phyloP scores from a whole-genome alignment of 2,113 vertebrate species.

The Dipodomys ordii region DNA sequence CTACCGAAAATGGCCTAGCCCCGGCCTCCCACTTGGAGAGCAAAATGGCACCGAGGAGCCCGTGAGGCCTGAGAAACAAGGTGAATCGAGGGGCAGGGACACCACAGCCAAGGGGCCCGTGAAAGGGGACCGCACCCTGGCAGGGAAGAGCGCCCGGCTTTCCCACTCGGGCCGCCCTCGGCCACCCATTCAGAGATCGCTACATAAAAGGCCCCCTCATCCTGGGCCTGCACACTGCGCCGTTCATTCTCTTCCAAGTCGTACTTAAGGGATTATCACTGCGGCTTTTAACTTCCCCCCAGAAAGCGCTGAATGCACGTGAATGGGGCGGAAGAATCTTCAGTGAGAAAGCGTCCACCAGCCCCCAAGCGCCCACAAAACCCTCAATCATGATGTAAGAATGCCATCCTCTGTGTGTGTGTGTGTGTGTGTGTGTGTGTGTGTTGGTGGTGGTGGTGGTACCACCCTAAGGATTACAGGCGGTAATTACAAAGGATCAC shows the following conservation, averaged over 20 bases:
- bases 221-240: constrained; percentile 78
- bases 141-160: constrained; percentile 15
- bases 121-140: constrained; percentile 3
- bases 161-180: neutral
- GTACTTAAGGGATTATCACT: constrained; percentile 80
- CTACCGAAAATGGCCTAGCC: constrained; percentile 56
- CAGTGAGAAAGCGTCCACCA: constrained; percentile 75
- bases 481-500: neutral
- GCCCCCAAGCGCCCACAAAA: constrained; percentile 75
- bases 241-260: constrained; percentile 77
- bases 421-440: too few relatives aligned
- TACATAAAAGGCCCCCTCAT: constrained; percentile 78
- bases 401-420: constrained; percentile 65
- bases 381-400: constrained; percentile 76
- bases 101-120: neutral
- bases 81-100: constrained; percentile 58
- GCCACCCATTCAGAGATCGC: constrained; percentile 72
- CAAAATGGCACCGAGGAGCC: constrained; percentile 58
- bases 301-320: constrained; percentile 74
- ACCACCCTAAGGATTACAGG: constrained; percentile 4
- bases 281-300: constrained; percentile 72
- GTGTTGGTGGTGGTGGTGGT: too few relatives aligned
- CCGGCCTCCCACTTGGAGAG: neutral
- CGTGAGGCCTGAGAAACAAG: constrained; percentile 37
- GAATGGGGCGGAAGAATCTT: constrained; percentile 81